Percentiles rank a stretch among this genome's conserved stretches.
These are phyloP conservation scores for Brachypodius melanocephalos DNA, from an alignment of 2,113 vertebrate genomes.

Conservation along the genomic window DNA sequence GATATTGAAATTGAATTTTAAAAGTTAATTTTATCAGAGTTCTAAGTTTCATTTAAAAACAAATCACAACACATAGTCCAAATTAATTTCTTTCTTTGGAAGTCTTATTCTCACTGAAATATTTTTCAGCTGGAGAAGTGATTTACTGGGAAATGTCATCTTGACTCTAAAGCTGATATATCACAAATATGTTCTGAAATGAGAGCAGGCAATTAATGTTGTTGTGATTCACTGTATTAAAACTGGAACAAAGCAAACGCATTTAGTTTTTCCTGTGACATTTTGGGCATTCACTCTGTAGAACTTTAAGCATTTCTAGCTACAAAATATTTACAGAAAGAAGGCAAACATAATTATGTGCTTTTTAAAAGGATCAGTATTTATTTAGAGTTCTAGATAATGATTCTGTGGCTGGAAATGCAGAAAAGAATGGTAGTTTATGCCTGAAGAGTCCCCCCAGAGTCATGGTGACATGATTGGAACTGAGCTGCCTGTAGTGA, in stretches of 20 bases:
- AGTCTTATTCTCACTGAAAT: not conserved
- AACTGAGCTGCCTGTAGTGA: not conserved
- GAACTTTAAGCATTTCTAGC: not conserved
- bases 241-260: not conserved
- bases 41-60: not conserved
- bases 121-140: not conserved
- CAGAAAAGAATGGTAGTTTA: not conserved
- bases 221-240: not conserved
- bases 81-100: not conserved
- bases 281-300: not conserved
- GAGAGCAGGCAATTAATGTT: not conserved
- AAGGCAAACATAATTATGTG: not conserved
- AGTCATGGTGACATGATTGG: not conserved
- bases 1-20: not conserved
- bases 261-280: not conserved
- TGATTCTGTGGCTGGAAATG: not conserved
- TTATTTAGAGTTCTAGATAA: not conserved
- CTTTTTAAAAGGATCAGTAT: not conserved
- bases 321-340: not conserved
- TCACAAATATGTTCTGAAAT: not conserved
- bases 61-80: not conserved
- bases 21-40: not conserved
- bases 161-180: not conserved
- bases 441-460: not conserved
- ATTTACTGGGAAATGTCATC: not conserved